Evolutionary conservation across 2,888 invertebrate species (phyloP).

Genomic region (Drosophila ochracea): DNA sequence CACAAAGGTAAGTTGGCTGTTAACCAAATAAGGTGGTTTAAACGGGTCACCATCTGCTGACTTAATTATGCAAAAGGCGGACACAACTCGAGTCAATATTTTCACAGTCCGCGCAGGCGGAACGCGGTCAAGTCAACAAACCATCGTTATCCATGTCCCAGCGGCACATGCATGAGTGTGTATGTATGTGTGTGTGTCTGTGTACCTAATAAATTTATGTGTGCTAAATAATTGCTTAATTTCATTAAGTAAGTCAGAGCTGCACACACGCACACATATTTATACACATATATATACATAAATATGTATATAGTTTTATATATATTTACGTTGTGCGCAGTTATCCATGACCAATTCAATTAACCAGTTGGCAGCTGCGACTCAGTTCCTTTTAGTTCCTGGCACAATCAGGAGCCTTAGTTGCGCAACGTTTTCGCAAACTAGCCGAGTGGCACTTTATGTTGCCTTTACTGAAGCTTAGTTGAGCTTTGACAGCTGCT

Average conservation of each 20-base stretch:
- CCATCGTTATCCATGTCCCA: slow-evolving; percentile 25
- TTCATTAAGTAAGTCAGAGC: slow-evolving; percentile 71
- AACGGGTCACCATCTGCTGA: slow-evolving; percentile 48
- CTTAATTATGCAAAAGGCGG: slow-evolving; percentile 63
- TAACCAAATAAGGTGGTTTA: slow-evolving; percentile 3
- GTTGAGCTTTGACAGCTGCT: slow-evolving; percentile 60
- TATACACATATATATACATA: neutral
- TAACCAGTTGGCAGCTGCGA: slow-evolving; percentile 63
- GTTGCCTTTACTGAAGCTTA: slow-evolving; percentile 37
- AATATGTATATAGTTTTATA: slow-evolving; percentile 7
- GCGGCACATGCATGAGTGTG: neutral
- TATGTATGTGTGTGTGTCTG: slow-evolving; percentile 7
- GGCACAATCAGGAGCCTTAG: slow-evolving; percentile 17
- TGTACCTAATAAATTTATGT: slow-evolving; percentile 70
- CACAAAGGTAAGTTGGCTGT: slow-evolving; percentile 89
- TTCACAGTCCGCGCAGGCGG: slow-evolving; percentile 35
- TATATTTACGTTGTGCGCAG: slow-evolving; percentile 41
- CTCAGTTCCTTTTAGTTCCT: slow-evolving; percentile 3
- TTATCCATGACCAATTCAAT: slow-evolving; percentile 78
- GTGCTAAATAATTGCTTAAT: slow-evolving; percentile 74
- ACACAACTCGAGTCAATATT: slow-evolving; percentile 53
- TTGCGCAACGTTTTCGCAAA: slow-evolving; percentile 2
- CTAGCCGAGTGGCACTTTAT: slow-evolving; percentile 33
- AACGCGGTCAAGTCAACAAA: slow-evolving; percentile 63
- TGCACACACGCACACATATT: slow-evolving; percentile 12